Percentiles rank a stretch among this genome's conserved stretches.
Evolutionary conservation across 64 coral and sea anemone genomes (phyloP).

Genomic region (Catalaphyllia jardinei): DNA sequence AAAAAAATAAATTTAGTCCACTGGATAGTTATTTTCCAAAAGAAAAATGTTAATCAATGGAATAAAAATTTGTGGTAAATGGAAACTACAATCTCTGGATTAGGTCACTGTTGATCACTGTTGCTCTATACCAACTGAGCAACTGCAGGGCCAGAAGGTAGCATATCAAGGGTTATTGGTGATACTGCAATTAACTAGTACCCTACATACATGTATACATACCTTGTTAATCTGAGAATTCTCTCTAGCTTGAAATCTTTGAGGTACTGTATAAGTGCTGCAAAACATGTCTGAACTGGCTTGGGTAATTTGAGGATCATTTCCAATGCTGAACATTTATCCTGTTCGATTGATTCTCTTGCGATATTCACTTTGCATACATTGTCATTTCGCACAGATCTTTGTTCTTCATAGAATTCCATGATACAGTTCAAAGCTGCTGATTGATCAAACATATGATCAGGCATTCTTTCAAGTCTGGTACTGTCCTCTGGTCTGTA

Average conservation of each 20-base stretch:
- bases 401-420: conserved; percentile 38
- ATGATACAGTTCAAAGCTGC: conserved; percentile 37
- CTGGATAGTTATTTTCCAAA: too few relatives aligned
- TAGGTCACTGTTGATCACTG: too few relatives aligned
- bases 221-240: conserved; percentile 73
- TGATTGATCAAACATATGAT: conserved; percentile 9
- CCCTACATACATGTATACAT: not conserved
- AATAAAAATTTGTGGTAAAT: too few relatives aligned
- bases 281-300: conserved; percentile 62
- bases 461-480: conserved; percentile 69
- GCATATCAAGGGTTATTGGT: too few relatives aligned
- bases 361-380: conserved; percentile 35
- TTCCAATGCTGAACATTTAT: conserved; percentile 34
- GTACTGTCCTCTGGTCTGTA: conserved; percentile 53
- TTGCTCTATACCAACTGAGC: too few relatives aligned
- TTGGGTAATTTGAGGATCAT: conserved; percentile 59
- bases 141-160: too few relatives aligned
- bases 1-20: too few relatives aligned
- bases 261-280: conserved; percentile 72
- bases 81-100: too few relatives aligned
- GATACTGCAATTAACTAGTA: too few relatives aligned
- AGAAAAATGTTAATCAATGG: too few relatives aligned
- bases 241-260: conserved; percentile 83
- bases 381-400: conserved; percentile 7
- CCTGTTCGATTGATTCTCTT: not conserved